Conservation (phyloP, 2,797 vertebrate genomes). For the Lutjanus argentimaculatus region DNA sequence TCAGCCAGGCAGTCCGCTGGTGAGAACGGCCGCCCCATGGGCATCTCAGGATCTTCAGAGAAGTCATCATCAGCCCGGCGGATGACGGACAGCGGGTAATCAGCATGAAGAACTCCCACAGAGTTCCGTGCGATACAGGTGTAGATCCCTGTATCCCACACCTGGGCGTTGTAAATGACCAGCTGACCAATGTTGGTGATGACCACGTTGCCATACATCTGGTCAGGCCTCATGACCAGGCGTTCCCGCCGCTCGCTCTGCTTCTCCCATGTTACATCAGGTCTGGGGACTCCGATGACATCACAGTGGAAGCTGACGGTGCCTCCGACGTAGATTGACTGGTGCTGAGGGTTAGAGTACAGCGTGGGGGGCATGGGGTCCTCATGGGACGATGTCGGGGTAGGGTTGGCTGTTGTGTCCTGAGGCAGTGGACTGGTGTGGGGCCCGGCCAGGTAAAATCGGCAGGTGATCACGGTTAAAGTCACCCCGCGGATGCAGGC, state of each 20-base stretch:
- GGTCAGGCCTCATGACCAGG: constrained; percentile 95
- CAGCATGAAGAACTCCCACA: constrained; percentile 90
- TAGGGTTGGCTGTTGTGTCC: constrained; percentile 90
- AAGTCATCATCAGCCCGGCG: constrained; percentile 81
- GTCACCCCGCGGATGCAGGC: constrained; percentile 92
- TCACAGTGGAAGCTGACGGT: constrained; percentile 96
- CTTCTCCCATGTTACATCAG: constrained; percentile 97
- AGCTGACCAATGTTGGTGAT: constrained; percentile 98
- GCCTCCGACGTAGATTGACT: constrained; percentile 91
- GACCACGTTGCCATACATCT: constrained; percentile 97
- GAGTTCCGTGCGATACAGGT: constrained; percentile 93
- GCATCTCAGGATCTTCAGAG: constrained; percentile 81
- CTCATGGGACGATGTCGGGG: constrained; percentile 84
- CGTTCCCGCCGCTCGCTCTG: constrained; percentile 90
- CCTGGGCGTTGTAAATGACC: constrained; percentile 94
- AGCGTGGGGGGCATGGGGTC: constrained; percentile 89
- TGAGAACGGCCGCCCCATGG: constrained; percentile 82
- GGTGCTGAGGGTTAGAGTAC: constrained; percentile 93
- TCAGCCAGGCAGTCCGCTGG: constrained; percentile 89
- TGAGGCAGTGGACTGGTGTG: constrained; percentile 90
- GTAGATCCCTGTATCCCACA: constrained; percentile 95
- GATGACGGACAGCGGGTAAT: constrained; percentile 94
- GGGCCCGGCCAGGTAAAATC: constrained; percentile 92
- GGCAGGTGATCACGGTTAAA: constrained; percentile 91
- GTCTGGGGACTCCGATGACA: constrained; percentile 90